Conservation (phyloP, 1,140 invertebrate species). For the Yoshiicerus persimilis region DNA sequence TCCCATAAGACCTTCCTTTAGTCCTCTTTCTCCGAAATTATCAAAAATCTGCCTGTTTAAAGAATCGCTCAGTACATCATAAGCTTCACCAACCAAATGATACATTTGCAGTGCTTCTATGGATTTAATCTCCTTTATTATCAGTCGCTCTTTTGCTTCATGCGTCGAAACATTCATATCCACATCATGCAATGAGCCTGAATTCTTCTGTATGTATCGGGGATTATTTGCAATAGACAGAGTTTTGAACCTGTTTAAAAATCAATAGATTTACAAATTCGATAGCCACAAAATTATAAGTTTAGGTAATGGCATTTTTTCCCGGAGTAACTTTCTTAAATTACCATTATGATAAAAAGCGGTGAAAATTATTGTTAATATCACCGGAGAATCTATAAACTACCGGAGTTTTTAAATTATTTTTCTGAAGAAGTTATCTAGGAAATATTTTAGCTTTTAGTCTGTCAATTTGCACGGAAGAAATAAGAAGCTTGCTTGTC, state of each 20-base stretch:
- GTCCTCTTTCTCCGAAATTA: conserved; percentile 83
- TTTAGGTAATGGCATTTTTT: too few relatives aligned
- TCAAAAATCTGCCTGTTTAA: conserved; percentile 77
- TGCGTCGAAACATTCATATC: background rate
- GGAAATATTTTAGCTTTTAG: too few relatives aligned
- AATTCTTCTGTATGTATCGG: conserved; percentile 62
- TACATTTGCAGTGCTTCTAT: background rate
- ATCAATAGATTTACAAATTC: background rate
- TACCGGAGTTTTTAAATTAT: too few relatives aligned
- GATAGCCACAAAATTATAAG: too few relatives aligned
- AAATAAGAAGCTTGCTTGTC: background rate
- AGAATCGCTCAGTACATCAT: conserved; percentile 75
- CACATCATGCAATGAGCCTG: background rate
- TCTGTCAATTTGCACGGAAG: too few relatives aligned
- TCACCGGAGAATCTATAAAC: too few relatives aligned
- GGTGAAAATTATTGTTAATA: too few relatives aligned
- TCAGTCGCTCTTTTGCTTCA: background rate
- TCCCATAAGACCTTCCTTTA: conserved; percentile 72
- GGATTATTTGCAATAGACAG: conserved; percentile 70
- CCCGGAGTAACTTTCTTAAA: too few relatives aligned
- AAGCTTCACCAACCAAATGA: conserved; percentile 67
- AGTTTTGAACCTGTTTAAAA: conserved; percentile 59
- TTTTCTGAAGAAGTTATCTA: too few relatives aligned
- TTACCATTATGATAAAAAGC: too few relatives aligned
- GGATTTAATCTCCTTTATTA: background rate